Percentiles rank a stretch among this genome's conserved stretches.
phyloP scores from a whole-genome alignment of 30 jellyfish, hydroid and myxozoan species.

The Aurelia coerulea region DNA sequence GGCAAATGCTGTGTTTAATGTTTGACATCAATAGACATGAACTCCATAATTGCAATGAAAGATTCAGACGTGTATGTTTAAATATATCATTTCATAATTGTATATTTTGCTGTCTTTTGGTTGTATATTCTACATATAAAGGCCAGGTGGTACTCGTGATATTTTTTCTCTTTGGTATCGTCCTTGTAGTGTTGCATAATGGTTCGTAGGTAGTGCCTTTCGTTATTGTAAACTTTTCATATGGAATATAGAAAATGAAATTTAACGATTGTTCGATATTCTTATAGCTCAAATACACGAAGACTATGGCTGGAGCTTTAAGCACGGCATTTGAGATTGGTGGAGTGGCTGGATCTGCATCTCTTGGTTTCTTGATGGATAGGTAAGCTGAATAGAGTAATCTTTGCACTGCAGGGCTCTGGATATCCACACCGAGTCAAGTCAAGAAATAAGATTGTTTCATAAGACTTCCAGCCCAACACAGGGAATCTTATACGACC shows the following conservation, averaged over 20 bases:
- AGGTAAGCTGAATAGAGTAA: slow-evolving; percentile 26
- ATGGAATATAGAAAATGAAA: too few species aligned
- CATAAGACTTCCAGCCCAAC: too few species aligned
- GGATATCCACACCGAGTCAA: background rate
- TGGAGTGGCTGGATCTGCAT: slow-evolving; percentile 97
- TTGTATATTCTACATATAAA: too few species aligned
- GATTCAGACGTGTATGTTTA: too few species aligned
- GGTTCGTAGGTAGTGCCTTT: background rate
- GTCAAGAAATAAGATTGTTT: background rate
- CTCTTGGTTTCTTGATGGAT: slow-evolving; percentile 90
- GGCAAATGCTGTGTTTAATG: too few species aligned
- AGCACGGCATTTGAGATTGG: slow-evolving; percentile 97
- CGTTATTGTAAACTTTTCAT: background rate
- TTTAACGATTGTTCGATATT: too few species aligned
- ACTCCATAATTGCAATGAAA: too few species aligned
- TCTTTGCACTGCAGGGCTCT: background rate
- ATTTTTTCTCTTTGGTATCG: background rate
- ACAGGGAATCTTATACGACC: too few species aligned
- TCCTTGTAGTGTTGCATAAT: background rate
- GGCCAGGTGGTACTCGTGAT: too few species aligned
- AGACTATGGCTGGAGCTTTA: slow-evolving; percentile 83
- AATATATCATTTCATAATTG: too few species aligned
- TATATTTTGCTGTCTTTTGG: too few species aligned
- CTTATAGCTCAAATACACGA: slow-evolving; percentile 64
- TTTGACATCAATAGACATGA: too few species aligned